These are phyloP conservation scores for Aleiodes testaceus DNA, from an alignment of 2,888 invertebrate genomes.

Conservation along the genomic window DNA sequence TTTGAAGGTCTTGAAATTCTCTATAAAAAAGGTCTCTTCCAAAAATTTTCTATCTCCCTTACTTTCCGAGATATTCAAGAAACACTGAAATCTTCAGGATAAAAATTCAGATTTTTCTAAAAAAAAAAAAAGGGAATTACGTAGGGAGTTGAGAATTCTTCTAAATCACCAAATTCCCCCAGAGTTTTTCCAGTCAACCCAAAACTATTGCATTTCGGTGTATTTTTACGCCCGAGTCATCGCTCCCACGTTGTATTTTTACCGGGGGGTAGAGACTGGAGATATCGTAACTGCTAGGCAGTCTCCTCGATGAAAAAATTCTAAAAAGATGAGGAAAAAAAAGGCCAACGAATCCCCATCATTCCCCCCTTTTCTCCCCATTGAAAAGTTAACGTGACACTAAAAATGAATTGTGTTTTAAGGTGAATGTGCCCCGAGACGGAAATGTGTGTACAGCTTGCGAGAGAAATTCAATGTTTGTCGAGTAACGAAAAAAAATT, in stretches of 20 bases:
- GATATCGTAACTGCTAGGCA: slow-evolving; percentile 59
- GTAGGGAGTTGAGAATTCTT: not conserved
- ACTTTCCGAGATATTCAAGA: too few species aligned
- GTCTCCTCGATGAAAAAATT: slow-evolving; percentile 15
- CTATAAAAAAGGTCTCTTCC: too few species aligned
- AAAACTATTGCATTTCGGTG: slow-evolving; percentile 66
- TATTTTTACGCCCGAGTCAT: slow-evolving; percentile 72
- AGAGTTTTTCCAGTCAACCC: slow-evolving; percentile 46
- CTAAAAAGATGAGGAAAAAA: too few species aligned
- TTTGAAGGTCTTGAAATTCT: too few species aligned
- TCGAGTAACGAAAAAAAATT: too few species aligned
- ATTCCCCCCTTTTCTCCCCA: not conserved
- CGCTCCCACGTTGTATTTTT: slow-evolving; percentile 73
- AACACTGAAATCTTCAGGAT: too few species aligned
- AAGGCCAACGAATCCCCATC: not conserved
- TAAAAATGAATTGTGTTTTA: not conserved
- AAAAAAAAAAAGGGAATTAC: too few species aligned
- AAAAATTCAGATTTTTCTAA: too few species aligned
- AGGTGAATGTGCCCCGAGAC: too few species aligned
- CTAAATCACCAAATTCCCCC: slow-evolving; percentile 22
- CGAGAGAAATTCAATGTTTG: too few species aligned
- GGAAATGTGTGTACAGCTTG: too few species aligned
- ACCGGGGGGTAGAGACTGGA: slow-evolving; percentile 54
- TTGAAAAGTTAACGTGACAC: slow-evolving; percentile 11
- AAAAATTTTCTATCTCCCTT: too few species aligned